Evolutionary conservation across 2,888 invertebrate species (phyloP), one percentile per base, ranked within the genome.

Genomic region (Suillia variegata): DNA sequence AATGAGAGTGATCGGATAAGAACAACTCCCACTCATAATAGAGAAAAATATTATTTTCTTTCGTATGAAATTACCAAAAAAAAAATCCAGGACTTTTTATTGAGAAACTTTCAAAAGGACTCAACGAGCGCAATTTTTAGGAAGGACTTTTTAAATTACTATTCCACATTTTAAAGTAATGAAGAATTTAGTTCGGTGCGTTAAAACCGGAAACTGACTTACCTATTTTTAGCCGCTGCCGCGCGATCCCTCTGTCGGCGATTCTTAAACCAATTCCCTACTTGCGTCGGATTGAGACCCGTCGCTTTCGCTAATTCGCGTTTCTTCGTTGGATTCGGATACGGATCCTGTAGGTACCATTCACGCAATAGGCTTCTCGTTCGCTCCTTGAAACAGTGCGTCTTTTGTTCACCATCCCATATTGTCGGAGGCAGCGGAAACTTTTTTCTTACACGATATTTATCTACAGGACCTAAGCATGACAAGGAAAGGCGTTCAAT

Each of bases 301-400:
- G 96, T 96, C 58, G 93, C 93, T 73, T 90, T 90, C 22, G 96
- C 95, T 74, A 96, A 84, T 82, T 96, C 95, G 67, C 94, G 84
- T 82, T 96, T 96, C 84, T 96, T 96, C 65, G 93, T 92, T 38
- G 96, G 96, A 83, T 95, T 95, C 58, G 94, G 96, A 84, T 95
- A 96, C n/a, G 94, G 94, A 84, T 94, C 98, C 84, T 96, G 95
- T 58, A 98, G 88, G 83, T 99, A 99, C 96, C 98, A 98, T 85
- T 99, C 98, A 64, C 98, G 85, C 68, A 99, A 86, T 69, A 98
- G 85, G 73, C 95, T 94, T 70, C 98, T 85, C 78, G 99, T 98
- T 67, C 97, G 85, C 84, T 99, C 94, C 86, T 96, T 96, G 83
- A 96, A 96, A 82, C 96, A 96, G 80, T 96, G 96, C 13, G 94